Percentiles rank a stretch among this genome's conserved stretches.
phyloP scores from a whole-genome alignment of 2,888 invertebrate genomes.

The Watsonalla cultraria region DNA sequence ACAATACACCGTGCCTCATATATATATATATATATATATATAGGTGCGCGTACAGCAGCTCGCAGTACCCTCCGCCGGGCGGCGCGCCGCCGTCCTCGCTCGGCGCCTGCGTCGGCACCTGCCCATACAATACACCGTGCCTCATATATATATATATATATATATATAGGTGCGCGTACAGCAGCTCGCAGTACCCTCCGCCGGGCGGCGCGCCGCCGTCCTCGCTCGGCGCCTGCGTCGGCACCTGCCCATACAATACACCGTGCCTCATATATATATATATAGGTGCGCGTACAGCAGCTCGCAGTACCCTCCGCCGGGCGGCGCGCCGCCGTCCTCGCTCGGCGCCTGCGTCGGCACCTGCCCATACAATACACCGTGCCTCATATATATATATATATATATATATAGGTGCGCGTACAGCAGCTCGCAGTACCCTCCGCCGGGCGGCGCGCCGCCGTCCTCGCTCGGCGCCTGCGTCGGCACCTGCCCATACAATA shows the following conservation, averaged over 20 bases:
- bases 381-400: background rate
- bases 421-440: constrained; percentile 85
- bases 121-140: constrained; percentile 16
- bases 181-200: constrained; percentile 83
- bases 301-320: constrained; percentile 81
- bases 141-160: background rate
- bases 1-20: background rate
- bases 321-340: constrained; percentile 46
- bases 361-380: constrained; percentile 45
- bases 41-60: constrained; percentile 90
- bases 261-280: background rate
- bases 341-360: constrained; percentile 85
- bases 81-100: constrained; percentile 53
- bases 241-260: constrained; percentile 76
- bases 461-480: constrained; percentile 82
- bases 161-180: constrained; percentile 90
- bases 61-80: constrained; percentile 77
- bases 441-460: constrained; percentile 16
- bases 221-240: constrained; percentile 83
- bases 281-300: constrained; percentile 90
- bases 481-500: constrained; percentile 80
- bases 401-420: constrained; percentile 87
- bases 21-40: background rate
- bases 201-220: constrained; percentile 29
- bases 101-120: constrained; percentile 87